These are phyloP conservation scores for Dendronephthya gigantea DNA, from an alignment of 64 coral and sea anemone genomes.

Conservation along the genomic window DNA sequence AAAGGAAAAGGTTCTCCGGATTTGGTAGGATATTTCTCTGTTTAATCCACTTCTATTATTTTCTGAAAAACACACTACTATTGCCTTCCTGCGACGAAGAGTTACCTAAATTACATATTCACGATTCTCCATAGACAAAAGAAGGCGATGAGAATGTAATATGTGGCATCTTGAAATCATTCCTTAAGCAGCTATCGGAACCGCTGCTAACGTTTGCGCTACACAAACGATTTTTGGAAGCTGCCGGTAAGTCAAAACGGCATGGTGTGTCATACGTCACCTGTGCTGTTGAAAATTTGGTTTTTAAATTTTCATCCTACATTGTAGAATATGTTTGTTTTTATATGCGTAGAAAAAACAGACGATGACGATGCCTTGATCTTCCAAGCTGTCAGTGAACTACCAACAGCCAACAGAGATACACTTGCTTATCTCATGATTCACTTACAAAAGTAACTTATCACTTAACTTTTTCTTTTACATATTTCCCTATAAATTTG, in stretches of 20 bases:
- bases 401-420: slow-evolving; percentile 83
- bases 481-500: background rate
- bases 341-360: slow-evolving; percentile 43
- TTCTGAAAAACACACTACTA: too few species aligned
- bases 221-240: slow-evolving; percentile 60
- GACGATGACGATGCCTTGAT: slow-evolving; percentile 58
- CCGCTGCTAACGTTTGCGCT: slow-evolving; percentile 68
- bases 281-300: background rate
- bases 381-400: slow-evolving; percentile 92
- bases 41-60: too few species aligned
- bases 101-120: too few species aligned
- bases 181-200: slow-evolving; percentile 74
- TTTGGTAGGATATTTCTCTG: slow-evolving; percentile 56
- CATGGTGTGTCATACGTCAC: too few species aligned
- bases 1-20: slow-evolving; percentile 58
- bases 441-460: slow-evolving; percentile 78
- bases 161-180: slow-evolving; percentile 90
- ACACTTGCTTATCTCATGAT: slow-evolving; percentile 74
- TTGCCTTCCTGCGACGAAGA: too few species aligned
- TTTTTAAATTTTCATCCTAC: too few species aligned
- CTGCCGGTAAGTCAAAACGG: slow-evolving; percentile 92
- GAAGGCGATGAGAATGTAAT: slow-evolving; percentile 70
- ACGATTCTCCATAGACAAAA: slow-evolving; percentile 36
- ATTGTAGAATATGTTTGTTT: too few species aligned
- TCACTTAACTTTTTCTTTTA: background rate